Conservation (phyloP, 2,797 vertebrate species). For the Cuniculus paca region DNA sequence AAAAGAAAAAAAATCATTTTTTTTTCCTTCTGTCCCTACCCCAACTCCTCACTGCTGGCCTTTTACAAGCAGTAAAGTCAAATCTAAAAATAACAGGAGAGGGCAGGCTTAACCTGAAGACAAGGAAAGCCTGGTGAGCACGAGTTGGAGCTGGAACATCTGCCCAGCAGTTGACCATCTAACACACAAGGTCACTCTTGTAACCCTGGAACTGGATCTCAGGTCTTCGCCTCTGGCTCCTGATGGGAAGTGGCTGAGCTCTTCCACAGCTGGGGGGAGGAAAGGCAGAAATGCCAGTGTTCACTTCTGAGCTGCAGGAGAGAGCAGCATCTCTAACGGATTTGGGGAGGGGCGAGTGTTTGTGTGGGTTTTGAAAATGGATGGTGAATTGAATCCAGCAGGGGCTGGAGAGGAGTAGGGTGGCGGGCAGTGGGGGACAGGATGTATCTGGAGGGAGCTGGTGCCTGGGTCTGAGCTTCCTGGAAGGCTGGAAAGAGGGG, state of each 20-base stretch:
- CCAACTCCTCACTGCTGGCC: not conserved
- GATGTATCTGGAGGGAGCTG: not conserved
- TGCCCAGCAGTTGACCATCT: conserved; percentile 58
- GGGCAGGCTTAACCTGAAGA: conserved; percentile 82
- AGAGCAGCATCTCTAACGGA: not conserved
- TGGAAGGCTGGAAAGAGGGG: not conserved
- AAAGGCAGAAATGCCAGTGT: not conserved
- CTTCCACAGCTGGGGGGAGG: not conserved
- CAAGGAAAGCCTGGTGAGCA: conserved; percentile 75
- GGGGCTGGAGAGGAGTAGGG: not conserved
- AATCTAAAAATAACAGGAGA: conserved; percentile 82
- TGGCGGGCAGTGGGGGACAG: not conserved
- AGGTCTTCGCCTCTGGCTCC: conserved; percentile 69
- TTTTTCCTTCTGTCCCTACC: not conserved
- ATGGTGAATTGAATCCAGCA: not conserved
- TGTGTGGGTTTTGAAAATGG: not conserved
- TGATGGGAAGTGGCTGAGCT: not conserved
- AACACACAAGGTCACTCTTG: conserved; percentile 58
- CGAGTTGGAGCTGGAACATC: not conserved
- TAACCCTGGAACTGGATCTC: conserved; percentile 64
- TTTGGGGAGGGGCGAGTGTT: not conserved
- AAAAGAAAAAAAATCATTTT: not conserved
- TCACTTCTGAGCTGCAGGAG: not conserved
- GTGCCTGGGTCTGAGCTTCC: not conserved
- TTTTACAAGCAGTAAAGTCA: conserved; percentile 70